phyloP scores from a whole-genome alignment of 2,797 vertebrate genomes.

The Chiroxiphia lanceolata region DNA sequence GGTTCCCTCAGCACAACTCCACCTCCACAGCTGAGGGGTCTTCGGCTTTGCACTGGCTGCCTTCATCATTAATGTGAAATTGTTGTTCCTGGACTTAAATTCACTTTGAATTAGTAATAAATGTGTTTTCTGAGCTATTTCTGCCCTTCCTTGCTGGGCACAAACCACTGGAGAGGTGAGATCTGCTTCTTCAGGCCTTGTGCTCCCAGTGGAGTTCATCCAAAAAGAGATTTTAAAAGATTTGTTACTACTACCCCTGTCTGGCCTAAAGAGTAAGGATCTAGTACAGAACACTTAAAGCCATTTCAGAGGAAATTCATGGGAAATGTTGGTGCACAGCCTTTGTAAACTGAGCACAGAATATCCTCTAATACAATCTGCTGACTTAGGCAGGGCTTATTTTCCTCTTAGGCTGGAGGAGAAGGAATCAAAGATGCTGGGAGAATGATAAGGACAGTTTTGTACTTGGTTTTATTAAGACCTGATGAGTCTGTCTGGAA shows the following conservation, averaged over 20 bases:
- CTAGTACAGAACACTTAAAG: neutral
- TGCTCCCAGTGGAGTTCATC: neutral
- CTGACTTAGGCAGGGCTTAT: neutral
- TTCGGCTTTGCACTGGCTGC: neutral
- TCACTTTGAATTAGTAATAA: neutral
- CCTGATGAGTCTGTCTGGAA: neutral
- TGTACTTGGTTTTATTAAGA: neutral
- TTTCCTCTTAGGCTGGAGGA: neutral
- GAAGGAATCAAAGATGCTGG: neutral
- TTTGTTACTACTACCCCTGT: accelerated
- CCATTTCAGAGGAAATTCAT: neutral
- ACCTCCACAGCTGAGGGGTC: neutral
- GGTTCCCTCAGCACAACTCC: no score
- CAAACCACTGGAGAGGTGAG: neutral
- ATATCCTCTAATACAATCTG: accelerated
- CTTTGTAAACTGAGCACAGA: neutral
- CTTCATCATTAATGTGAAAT: neutral
- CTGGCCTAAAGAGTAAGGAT: neutral
- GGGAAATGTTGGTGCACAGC: neutral
- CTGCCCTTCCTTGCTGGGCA: neutral
- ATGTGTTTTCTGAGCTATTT: neutral
- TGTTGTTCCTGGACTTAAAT: neutral
- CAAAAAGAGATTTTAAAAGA: neutral
- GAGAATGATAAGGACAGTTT: neutral
- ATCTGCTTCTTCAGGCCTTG: neutral